Percentiles rank a stretch among this genome's conserved stretches.
Conservation (phyloP, 1,140 invertebrate genomes). For the Anastrepha ludens region DNA sequence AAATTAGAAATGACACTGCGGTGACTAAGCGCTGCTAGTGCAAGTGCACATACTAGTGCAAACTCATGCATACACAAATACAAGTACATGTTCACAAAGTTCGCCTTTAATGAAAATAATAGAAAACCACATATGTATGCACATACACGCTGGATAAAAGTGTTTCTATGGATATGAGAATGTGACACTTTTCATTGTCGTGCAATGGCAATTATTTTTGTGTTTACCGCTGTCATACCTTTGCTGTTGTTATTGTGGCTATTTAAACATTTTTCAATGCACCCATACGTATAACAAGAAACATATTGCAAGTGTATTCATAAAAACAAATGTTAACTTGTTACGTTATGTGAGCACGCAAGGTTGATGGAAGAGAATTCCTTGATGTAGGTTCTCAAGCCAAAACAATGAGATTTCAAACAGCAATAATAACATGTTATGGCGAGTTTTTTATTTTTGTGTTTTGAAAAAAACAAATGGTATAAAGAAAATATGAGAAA, state of each 20-base stretch:
- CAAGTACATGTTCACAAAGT: background rate
- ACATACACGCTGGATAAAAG: no score
- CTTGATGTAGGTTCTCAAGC: background rate
- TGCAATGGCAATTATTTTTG: background rate
- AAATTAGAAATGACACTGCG: constrained; percentile 26
- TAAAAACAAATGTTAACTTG: background rate
- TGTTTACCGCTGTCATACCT: background rate
- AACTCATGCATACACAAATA: background rate
- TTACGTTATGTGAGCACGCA: constrained; percentile 1
- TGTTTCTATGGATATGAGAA: background rate
- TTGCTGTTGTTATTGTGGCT: background rate
- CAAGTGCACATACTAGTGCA: background rate
- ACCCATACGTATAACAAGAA: no score
- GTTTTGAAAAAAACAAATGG: background rate
- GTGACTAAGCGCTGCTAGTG: constrained; percentile 19
- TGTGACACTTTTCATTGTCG: background rate
- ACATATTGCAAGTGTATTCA: no score
- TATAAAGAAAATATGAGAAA: background rate
- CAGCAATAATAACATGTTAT: background rate
- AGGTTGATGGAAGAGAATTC: constrained; percentile 31
- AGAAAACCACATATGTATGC: background rate
- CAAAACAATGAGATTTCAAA: background rate
- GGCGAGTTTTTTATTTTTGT: no score
- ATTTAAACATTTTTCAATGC: background rate
- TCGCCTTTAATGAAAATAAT: no score